Percentiles rank a stretch among this genome's conserved stretches.
Evolutionary conservation across 2,113 vertebrate species (phyloP).

Genomic region (Thalassoma bifasciatum): DNA sequence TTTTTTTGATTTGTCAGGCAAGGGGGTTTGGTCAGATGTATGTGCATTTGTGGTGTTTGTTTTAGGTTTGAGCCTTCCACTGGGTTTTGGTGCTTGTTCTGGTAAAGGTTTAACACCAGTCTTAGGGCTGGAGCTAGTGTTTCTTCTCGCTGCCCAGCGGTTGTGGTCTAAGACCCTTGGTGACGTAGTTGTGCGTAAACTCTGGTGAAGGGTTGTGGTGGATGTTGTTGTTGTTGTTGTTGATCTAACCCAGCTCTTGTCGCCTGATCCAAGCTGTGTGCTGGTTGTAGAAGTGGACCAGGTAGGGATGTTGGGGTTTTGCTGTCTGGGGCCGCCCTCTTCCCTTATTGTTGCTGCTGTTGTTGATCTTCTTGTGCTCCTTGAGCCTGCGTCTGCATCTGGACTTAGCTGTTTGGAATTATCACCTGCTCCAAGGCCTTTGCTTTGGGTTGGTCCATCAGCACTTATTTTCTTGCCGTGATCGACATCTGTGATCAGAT

Average conservation of each 20-base stretch:
- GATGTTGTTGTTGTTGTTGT: constrained; percentile 28
- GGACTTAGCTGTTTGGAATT: constrained; percentile 1
- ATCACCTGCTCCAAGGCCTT: neutral
- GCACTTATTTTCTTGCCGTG: constrained; percentile 18
- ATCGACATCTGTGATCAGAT: constrained; percentile 43
- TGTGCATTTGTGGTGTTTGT: constrained; percentile 44
- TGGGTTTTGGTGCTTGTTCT: constrained; percentile 13
- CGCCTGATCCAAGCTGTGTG: neutral
- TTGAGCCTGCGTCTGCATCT: constrained; percentile 23
- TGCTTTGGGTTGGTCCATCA: constrained; percentile 30
- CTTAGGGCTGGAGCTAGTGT: constrained; percentile 39
- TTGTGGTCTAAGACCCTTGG: constrained; percentile 3
- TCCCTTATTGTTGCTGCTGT: constrained; percentile 24
- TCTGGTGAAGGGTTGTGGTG: constrained; percentile 8
- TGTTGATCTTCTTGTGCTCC: constrained; percentile 8
- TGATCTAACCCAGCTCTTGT: constrained; percentile 18
- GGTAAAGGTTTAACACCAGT: constrained; percentile 15
- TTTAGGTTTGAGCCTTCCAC: constrained; percentile 43
- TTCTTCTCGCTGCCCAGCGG: constrained; percentile 32
- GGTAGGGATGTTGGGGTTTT: constrained; percentile 1
- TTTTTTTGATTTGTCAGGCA: constrained; percentile 43
- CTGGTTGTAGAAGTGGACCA: constrained; percentile 11
- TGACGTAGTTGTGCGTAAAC: constrained; percentile 20
- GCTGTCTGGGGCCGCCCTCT: constrained; percentile 9
- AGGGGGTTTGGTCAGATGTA: constrained; percentile 37